Evolutionary conservation across 1,140 invertebrate species (phyloP), one percentile per base, ranked within the genome.

Genomic region (Nephila pilipes): DNA sequence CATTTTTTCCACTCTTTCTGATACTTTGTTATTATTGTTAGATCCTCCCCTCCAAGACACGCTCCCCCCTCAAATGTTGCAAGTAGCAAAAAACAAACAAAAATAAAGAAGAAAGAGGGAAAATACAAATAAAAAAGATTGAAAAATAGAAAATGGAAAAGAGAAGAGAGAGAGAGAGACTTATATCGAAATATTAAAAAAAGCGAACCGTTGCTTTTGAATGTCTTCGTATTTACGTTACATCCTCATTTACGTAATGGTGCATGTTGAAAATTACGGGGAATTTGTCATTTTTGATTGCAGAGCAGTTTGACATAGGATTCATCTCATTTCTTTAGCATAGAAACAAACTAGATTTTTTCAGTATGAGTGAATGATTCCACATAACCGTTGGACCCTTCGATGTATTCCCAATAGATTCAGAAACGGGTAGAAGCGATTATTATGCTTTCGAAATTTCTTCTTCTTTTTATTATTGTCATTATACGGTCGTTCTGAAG

Each of bases 251-350:
- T 87, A 87, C 91, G 91, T 93, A 93, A 93, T 93, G 91, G 83
- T 25, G 91, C 91, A 93, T 93, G 91, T 79, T 79, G 91, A 87
- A 93, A 93, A 93, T 93, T 93, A 93, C 91, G 29, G 65, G 69
- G 54, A 93, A 93, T 93, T 93, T 93, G 91, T 93, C 85, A 93
- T 93, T 93, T 87, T 87, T 93, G 83, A 93, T 93, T 93, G 91
- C 85, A 87, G 91, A 60, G 91, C 83, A 93, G 38, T 58, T 29
- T 93, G 91, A 93, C 91, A 87, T 80, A 54, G 75, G 83, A 92
- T 79, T 63, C 91, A 38, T 87, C 85, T 54, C 65, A 87, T 87
- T 87, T 58, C 65, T 85, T 92, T 58, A 20, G 46, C n/a, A 57
- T 1, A n/a, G 88, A 38, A 81, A 75, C 69, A 58, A 81, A 65